These are phyloP conservation scores for Bos indicus DNA, from an alignment of 2,113 vertebrate genomes.

Conservation along the genomic window DNA sequence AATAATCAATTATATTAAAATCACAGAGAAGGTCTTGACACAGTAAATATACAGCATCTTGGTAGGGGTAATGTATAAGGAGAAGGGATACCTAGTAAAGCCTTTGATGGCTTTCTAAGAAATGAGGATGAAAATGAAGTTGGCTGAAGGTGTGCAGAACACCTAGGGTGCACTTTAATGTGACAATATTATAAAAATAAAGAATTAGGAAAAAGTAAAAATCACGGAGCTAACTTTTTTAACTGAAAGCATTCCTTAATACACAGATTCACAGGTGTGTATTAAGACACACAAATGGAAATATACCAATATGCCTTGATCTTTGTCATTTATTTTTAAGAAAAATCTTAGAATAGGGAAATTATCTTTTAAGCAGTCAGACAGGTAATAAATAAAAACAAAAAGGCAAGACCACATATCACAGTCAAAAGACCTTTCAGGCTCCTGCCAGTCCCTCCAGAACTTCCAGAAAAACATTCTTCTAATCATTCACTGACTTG, in stretches of 20 bases:
- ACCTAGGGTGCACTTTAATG: not conserved
- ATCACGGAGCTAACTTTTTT: not conserved
- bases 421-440: not conserved
- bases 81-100: not conserved
- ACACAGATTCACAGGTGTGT: not conserved
- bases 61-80: not conserved
- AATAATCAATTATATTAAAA: not conserved
- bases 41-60: not conserved
- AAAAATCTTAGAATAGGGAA: not conserved
- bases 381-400: not conserved
- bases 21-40: not conserved
- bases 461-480: not conserved
- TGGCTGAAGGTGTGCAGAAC: not conserved
- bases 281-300: not conserved
- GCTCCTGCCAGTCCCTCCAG: not conserved
- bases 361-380: not conserved
- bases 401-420: not conserved
- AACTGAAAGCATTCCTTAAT: not conserved
- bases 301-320: not conserved
- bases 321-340: not conserved
- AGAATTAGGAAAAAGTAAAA: not conserved
- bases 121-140: not conserved
- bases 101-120: not conserved
- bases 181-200: not conserved
- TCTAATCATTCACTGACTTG: not conserved